Evolutionary conservation across 2,113 vertebrate genomes (phyloP), one percentile per base, ranked within the genome.

Genomic region (Ctenodactylus gundi): DNA sequence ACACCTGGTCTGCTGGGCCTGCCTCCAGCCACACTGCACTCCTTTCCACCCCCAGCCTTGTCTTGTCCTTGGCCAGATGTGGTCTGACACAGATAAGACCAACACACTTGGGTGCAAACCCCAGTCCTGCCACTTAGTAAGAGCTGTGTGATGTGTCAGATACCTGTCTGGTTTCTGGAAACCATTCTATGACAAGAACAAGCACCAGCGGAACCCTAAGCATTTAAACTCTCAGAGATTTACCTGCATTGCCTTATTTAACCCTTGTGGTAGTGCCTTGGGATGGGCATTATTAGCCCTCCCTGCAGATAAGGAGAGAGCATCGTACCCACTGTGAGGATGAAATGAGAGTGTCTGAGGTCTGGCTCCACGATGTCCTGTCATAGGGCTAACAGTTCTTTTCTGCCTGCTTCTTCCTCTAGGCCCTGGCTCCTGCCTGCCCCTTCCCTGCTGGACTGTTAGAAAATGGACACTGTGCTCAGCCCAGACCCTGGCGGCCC

Each of bases 391-490:
- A 29, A 97, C 20, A 13, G 64, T 36, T 73, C 87, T 89, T 55
- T 83, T 58, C 68, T 36, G 39, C 92, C 62, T 83, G 49, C 46
- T 84, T 88, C 83, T 91, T 73, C 41, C 36, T 94, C 81, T 57
- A 97, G 97, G 96, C 53, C 87, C 88, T 94, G 92, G 85, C 88
- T 95, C 68, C 96, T 93, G 90, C 93, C 95, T 90, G 83, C 76
- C 94, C 81, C 31, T 92, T 34, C 60, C 82, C 85, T 65, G 90
- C 90, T 20, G 80, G 94, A 97, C 95, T 94, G 90, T 96, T 97
- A 96, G 95, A 90, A 94, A 96, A 92, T 67, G 97, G 97, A 97
- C 82, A 85, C 86, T 92, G 93, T 88, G 94, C 90, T 77, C 90
- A 77, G 80, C 94, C 88, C 90, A 15, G 95, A 81, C 92, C 84